Base-by-base conservation (phyloP, 2,113 vertebrate species). In the Columba janthina region DNA sequence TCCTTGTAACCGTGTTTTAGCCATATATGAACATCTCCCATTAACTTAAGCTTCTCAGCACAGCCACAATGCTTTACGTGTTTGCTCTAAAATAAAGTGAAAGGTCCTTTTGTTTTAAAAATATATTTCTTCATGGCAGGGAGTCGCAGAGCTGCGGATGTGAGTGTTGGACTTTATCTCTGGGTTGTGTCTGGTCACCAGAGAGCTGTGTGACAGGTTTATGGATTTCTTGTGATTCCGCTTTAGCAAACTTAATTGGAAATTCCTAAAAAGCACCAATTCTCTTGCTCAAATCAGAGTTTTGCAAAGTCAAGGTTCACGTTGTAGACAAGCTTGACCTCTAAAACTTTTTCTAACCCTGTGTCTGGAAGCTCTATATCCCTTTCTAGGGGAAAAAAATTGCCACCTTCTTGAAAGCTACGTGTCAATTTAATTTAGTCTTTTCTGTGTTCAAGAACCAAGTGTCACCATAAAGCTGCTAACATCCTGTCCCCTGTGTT, bases 391-490 rank as follows among this genome's bases (percentile, higher is more conserved):
- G 20, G 48, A 72, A 32, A 64, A 71, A 91, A 26, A 10, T 46
- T 56, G 38, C 12, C 38, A n/a, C 80, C 62, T 67, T 84, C 44
- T 65, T 80, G 75, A 85, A 78, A 92, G 50, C 70, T 69, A 29
- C 4, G 5, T 38, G 65, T 22, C 36, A 65, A 93, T 86, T 95
- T 85, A 94, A 89, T 88, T 88, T 44, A 87, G 72, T 91, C 57
- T n/a, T 91, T 82, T 80, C 54, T 73, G 54, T 82, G 48, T 48
- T 89, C 48, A 72, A 78, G 84, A 72, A 94, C 65, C 61, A 74
- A 93, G 57, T 65, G 74, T 87, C 87, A 70, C 74, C 62, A 54
- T 75, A 72, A 82, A 85, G 84, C 80, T 89, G 80, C 81, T 94
- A 90, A 61, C 40, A 11, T 65, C 32, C 48, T n/a, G 16, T 90